Conservation (phyloP, 30 jellyfish, hydroid and myxozoan species). For the Cassiopea andromeda region DNA sequence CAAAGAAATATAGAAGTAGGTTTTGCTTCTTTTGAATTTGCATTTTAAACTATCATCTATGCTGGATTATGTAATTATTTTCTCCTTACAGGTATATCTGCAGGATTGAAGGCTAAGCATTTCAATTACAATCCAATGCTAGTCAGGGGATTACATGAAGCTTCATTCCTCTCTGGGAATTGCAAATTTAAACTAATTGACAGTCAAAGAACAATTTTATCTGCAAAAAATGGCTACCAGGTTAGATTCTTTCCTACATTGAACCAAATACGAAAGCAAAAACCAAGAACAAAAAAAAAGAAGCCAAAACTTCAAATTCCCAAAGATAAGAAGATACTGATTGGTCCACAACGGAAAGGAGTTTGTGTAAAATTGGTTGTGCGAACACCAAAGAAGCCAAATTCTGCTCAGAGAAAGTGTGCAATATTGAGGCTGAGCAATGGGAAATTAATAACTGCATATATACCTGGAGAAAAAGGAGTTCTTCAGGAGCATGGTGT, state of each 20-base stretch:
- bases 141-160: background rate
- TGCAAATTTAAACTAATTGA: background rate
- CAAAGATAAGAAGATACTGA: conserved; percentile 70
- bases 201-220: background rate
- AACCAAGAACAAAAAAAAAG: conserved; percentile 88
- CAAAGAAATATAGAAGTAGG: too few species aligned
- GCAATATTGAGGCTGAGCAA: conserved; percentile 93
- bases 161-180: background rate
- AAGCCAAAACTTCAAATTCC: conserved; percentile 65
- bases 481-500: conserved; percentile 97
- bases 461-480: conserved; percentile 99
- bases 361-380: conserved; percentile 90
- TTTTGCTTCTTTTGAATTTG: too few species aligned
- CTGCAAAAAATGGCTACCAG: background rate
- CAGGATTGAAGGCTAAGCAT: too few species aligned
- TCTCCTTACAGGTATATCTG: too few species aligned
- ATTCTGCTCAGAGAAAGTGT: conserved; percentile 98
- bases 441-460: conserved; percentile 94
- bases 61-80: too few species aligned
- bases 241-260: conserved; percentile 74
- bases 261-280: conserved; percentile 83
- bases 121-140: background rate
- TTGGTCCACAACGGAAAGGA: conserved; percentile 97
- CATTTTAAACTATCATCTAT: too few species aligned
- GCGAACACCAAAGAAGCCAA: conserved; percentile 97